These are phyloP conservation scores for Agraylea sexmaculata DNA, from an alignment of 1,140 invertebrate genomes.

Conservation along the genomic window DNA sequence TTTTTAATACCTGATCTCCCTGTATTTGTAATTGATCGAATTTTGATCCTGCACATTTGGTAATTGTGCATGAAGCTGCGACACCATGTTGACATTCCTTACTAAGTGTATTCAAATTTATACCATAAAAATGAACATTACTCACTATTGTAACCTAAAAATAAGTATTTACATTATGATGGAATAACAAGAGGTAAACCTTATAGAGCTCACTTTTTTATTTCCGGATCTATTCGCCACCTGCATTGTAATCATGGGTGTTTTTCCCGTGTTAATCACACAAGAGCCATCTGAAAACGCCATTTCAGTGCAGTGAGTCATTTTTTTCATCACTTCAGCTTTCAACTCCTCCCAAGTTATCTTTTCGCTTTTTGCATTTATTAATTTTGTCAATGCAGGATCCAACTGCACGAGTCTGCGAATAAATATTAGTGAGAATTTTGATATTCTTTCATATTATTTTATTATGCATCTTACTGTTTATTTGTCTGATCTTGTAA, in stretches of 20 bases:
- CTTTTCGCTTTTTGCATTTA: slow-evolving; percentile 30
- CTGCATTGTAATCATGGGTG: slow-evolving; percentile 68
- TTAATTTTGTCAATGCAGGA: slow-evolving; percentile 25
- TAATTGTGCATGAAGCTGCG: slow-evolving; percentile 74
- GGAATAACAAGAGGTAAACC: neutral
- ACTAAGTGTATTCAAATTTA: slow-evolving; percentile 65
- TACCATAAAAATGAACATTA: slow-evolving; percentile 76
- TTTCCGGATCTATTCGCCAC: slow-evolving; percentile 70
- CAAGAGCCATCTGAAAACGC: slow-evolving; percentile 43
- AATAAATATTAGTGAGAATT: slow-evolving; percentile 7
- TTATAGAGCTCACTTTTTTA: slow-evolving; percentile 64
- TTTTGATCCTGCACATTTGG: slow-evolving; percentile 60
- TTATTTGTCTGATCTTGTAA: slow-evolving; percentile 43
- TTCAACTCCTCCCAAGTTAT: slow-evolving; percentile 64
- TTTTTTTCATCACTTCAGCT: slow-evolving; percentile 52
- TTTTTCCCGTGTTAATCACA: slow-evolving; percentile 55
- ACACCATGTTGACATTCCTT: slow-evolving; percentile 73
- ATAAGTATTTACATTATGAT: slow-evolving; percentile 10
- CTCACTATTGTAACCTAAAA: slow-evolving; percentile 71
- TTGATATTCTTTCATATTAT: slow-evolving; percentile 2
- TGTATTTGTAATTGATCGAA: slow-evolving; percentile 74
- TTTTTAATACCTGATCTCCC: slow-evolving; percentile 67
- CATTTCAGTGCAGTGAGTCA: slow-evolving; percentile 67
- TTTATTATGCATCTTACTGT: slow-evolving; percentile 7
- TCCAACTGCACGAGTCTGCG: slow-evolving; percentile 42